phyloP scores from a whole-genome alignment of 2,113 vertebrate species.

The Acanthochromis polyacanthus region DNA sequence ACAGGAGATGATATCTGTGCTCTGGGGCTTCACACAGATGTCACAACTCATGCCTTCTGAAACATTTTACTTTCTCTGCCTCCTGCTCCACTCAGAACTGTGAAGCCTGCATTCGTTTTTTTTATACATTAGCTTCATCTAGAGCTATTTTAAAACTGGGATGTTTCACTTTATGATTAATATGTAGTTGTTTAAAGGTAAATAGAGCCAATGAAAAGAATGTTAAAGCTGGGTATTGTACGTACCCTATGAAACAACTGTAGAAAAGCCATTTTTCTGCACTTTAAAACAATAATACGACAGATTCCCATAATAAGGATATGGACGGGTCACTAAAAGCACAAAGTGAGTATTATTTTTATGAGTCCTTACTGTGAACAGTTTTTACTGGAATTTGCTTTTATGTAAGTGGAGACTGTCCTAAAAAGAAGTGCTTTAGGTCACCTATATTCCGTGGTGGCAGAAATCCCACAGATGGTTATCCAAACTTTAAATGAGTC shows the following conservation, averaged over 20 bases:
- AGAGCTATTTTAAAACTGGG: background rate
- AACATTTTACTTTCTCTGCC: background rate
- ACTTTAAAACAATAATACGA: too few relatives aligned
- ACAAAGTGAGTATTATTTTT: too few relatives aligned
- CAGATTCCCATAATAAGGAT: too few relatives aligned
- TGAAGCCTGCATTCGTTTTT: slow-evolving; percentile 1
- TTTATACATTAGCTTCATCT: background rate
- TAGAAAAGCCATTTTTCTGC: background rate
- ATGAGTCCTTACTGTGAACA: too few relatives aligned
- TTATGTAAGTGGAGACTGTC: too few relatives aligned
- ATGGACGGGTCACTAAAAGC: too few relatives aligned
- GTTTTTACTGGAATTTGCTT: too few relatives aligned
- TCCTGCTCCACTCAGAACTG: background rate
- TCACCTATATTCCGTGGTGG: too few relatives aligned
- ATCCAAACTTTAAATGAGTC: too few relatives aligned
- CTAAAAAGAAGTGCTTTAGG: too few relatives aligned
- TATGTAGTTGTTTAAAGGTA: background rate
- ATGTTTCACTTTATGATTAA: background rate
- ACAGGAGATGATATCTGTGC: background rate
- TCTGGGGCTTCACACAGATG: slow-evolving; percentile 11
- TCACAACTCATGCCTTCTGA: slow-evolving; percentile 5
- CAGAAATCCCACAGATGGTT: too few relatives aligned
- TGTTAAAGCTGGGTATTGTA: background rate
- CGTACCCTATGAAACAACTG: background rate
- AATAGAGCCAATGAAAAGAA: background rate